Evolutionary conservation across 2,113 vertebrate genomes (phyloP), one percentile per base, ranked within the genome.

Genomic region (Toxotes chatareus): DNA sequence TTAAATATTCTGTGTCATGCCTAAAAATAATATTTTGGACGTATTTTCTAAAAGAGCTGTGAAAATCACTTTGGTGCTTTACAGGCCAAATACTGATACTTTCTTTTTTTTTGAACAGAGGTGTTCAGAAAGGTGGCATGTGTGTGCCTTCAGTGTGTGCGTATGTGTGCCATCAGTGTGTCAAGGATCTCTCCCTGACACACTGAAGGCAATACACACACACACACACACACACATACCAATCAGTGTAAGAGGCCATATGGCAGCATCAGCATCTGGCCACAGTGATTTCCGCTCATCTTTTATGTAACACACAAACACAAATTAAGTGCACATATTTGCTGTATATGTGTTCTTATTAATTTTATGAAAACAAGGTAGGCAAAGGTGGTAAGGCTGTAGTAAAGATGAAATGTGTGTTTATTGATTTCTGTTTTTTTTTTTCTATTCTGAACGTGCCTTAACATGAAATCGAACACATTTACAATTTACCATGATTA

Each of bases 241-340:
- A 89, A 86, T 89, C 64, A 80, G 84, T 66, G 75, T 78, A 65
- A 83, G 56, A 90, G 81, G 79, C 88, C 91, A 92, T 92, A 93
- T 92, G 90, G 91, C 75, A 79, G 65, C 74, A 82, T 84, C 88
- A 83, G 70, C 89, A 89, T 91, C 88, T 92, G 90, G 86, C 86
- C 65, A 74, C 66, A 71, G 81, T 89, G 86, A 83, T 84, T 76
- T 88, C 73, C 88, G 79, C 79, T 83, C 73, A 77, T 86, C 76
- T 73, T 92, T 91, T 91, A 91, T 73, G 82, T 87, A 90, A 92
- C 79, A 81, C 66, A 77, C 79, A 75, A 63, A 80, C 1, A 76
- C 23, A n/a, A 84, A 57, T 81, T 63, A 76, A 80, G 59, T 16
- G 32, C 51, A 68, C 36, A 55, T 38, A 62, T 85, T 67, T 73